phyloP scores from a whole-genome alignment of 2,888 invertebrate species.

The Chymomyza fuscimana region DNA sequence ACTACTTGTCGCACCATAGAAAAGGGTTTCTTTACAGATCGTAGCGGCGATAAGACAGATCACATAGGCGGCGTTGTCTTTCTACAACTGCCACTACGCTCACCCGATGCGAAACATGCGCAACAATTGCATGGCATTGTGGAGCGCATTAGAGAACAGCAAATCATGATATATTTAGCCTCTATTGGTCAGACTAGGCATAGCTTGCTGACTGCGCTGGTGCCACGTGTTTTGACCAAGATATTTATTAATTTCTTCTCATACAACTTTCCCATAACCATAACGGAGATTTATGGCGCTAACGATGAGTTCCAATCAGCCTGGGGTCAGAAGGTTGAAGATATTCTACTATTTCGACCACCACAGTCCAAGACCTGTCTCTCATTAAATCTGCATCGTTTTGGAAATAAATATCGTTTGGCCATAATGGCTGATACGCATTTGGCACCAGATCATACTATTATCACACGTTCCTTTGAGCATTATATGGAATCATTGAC shows the following conservation, averaged over 20 bases:
- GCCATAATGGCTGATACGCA: constrained; percentile 79
- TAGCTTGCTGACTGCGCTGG: constrained; percentile 74
- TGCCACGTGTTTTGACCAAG: constrained; percentile 77
- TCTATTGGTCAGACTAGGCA: constrained; percentile 78
- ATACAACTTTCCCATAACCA: constrained; percentile 77
- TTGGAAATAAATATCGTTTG: constrained; percentile 76
- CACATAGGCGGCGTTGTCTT: constrained; percentile 78
- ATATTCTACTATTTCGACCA: constrained; percentile 77
- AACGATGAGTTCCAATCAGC: constrained; percentile 71
- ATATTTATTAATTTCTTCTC: constrained; percentile 79
- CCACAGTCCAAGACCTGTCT: constrained; percentile 79
- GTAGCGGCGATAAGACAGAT: constrained; percentile 66
- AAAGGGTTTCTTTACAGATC: constrained; percentile 77
- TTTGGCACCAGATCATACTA: constrained; percentile 76
- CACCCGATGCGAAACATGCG: constrained; percentile 65
- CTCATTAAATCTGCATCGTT: constrained; percentile 78
- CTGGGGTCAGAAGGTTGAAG: constrained; percentile 77
- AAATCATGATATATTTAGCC: constrained; percentile 77
- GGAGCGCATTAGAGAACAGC: constrained; percentile 72
- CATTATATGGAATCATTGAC: constrained; percentile 74
- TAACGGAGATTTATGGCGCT: constrained; percentile 78
- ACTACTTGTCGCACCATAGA: constrained; percentile 77
- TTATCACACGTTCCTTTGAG: constrained; percentile 76
- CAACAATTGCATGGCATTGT: constrained; percentile 73
- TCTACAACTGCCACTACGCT: constrained; percentile 73